phyloP scores from a whole-genome alignment of 2,888 invertebrate species.

The Ferrisia virgata region DNA sequence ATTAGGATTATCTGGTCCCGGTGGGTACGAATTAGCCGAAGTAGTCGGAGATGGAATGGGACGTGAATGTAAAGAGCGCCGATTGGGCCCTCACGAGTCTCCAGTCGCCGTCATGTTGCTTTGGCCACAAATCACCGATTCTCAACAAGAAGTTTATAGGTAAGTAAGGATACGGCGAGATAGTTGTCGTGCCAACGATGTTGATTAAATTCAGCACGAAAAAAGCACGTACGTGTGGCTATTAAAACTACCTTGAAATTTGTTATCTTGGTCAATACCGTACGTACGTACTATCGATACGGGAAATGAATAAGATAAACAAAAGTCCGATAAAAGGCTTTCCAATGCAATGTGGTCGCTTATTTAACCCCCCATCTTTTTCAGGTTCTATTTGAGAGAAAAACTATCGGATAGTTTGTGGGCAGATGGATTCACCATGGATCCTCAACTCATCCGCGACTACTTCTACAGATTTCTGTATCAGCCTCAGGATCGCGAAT shows the following conservation, averaged over 20 bases:
- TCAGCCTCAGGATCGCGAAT: slow-evolving; percentile 89
- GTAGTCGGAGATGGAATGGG: slow-evolving; percentile 83
- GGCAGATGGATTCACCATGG: slow-evolving; percentile 84
- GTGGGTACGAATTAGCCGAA: slow-evolving; percentile 76
- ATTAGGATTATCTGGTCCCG: slow-evolving; percentile 60
- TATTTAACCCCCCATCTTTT: background rate
- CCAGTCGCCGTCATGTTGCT: slow-evolving; percentile 79
- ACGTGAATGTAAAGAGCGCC: slow-evolving; percentile 86
- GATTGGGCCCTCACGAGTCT: slow-evolving; percentile 76
- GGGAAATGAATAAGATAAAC: background rate
- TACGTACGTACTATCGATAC: background rate
- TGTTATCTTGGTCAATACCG: background rate
- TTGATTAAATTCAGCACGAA: too few relatives aligned
- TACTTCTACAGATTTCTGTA: slow-evolving; percentile 87
- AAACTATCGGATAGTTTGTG: slow-evolving; percentile 80
- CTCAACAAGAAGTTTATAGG: slow-evolving; percentile 57
- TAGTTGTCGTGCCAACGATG: too few relatives aligned
- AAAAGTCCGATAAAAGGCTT: slow-evolving; percentile 27
- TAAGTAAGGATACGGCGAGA: slow-evolving; percentile 52
- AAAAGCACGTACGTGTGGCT: background rate
- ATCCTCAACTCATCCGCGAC: slow-evolving; percentile 87
- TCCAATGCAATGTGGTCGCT: background rate
- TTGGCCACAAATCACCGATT: slow-evolving; percentile 67
- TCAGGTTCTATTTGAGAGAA: slow-evolving; percentile 81
- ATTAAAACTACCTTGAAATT: background rate